These are phyloP conservation scores for Phenganax subtilis DNA, from an alignment of 92 coral and sea anemone species.

Conservation along the genomic window DNA sequence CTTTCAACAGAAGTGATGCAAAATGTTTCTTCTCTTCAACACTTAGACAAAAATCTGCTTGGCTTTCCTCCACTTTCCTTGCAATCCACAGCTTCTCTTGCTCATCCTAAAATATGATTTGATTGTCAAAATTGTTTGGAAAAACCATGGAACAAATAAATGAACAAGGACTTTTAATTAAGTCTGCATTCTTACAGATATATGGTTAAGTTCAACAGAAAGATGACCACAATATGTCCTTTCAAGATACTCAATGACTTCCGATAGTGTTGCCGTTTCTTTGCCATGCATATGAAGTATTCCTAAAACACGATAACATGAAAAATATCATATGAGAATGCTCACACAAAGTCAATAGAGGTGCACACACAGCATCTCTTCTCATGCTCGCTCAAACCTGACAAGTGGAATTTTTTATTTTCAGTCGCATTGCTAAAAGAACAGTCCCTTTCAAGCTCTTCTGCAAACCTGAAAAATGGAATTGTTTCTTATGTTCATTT, in stretches of 20 bases:
- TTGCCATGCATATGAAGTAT: slow-evolving; percentile 47
- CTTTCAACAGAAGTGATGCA: slow-evolving; percentile 65
- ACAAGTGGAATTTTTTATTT: slow-evolving; percentile 48
- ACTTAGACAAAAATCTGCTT: slow-evolving; percentile 58
- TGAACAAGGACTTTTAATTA: not conserved
- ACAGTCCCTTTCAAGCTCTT: slow-evolving; percentile 49
- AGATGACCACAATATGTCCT: slow-evolving; percentile 64
- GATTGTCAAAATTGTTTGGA: not conserved
- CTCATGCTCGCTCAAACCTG: slow-evolving; percentile 47
- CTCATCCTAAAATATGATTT: slow-evolving; percentile 57
- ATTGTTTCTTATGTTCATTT: not conserved
- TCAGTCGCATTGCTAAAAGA: slow-evolving; percentile 30
- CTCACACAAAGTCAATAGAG: not conserved
- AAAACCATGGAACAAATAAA: no score
- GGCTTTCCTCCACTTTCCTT: slow-evolving; percentile 69
- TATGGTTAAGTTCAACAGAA: slow-evolving; percentile 65
- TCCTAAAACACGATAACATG: slow-evolving; percentile 38
- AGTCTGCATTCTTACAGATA: slow-evolving; percentile 44
- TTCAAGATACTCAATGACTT: slow-evolving; percentile 58
- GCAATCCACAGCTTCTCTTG: slow-evolving; percentile 80
- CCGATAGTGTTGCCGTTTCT: slow-evolving; percentile 58
- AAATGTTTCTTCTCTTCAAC: slow-evolving; percentile 62
- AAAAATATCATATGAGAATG: not conserved
- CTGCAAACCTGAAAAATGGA: slow-evolving; percentile 20
- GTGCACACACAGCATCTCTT: not conserved